Percentiles rank a stretch among this genome's conserved stretches.
Conservation (phyloP, 2,888 invertebrate genomes). For the Cephus nigrinus region DNA sequence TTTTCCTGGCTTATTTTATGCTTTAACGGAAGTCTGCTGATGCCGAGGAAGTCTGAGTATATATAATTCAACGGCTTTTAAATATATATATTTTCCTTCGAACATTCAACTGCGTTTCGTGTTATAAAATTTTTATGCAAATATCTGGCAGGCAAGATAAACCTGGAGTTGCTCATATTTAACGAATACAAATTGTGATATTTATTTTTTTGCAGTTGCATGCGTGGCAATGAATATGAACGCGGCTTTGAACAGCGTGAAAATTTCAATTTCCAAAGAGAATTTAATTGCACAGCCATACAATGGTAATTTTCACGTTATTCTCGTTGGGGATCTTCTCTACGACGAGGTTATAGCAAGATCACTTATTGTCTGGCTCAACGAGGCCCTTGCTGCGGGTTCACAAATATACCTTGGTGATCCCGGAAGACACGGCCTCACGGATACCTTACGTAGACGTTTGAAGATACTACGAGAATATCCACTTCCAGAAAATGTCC, state of each 20-base stretch:
- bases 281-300: conserved; percentile 66
- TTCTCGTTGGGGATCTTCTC: conserved; percentile 79
- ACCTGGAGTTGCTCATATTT: neutral
- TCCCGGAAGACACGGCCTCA: conserved; percentile 72
- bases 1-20: neutral
- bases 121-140: neutral
- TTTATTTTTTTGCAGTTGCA: conserved; percentile 66
- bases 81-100: neutral
- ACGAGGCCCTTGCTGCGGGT: conserved; percentile 30
- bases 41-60: neutral
- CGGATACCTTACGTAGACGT: conserved; percentile 56
- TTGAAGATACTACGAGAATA: conserved; percentile 67
- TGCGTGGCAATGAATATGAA: conserved; percentile 68
- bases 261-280: conserved; percentile 59
- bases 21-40: neutral
- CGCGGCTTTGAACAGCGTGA: conserved; percentile 67
- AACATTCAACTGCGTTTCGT: neutral
- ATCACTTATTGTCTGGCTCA: conserved; percentile 70
- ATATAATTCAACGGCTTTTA: neutral
- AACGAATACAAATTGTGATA: neutral
- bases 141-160: neutral
- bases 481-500: conserved; percentile 64
- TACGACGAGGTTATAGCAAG: conserved; percentile 73
- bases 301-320: conserved; percentile 67
- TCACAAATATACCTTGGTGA: conserved; percentile 70